Conservation (phyloP, 2,113 vertebrate species). For the Nothocercus nigrocapillus region DNA sequence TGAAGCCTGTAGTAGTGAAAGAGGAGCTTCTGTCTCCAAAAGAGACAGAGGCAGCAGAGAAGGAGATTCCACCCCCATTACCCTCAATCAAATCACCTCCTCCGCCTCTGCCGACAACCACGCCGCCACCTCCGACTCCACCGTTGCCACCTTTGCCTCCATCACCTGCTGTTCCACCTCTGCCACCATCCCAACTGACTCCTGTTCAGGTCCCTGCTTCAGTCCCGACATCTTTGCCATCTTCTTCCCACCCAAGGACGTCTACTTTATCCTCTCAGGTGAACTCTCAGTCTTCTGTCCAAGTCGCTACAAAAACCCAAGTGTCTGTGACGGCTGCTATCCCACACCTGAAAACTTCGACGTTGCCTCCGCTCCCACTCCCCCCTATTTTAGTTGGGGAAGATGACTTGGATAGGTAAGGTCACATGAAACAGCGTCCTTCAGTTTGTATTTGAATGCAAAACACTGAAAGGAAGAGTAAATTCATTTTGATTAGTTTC, state of each 20-base stretch:
- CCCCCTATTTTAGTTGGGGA: constrained; percentile 93
- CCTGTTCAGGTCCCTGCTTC: constrained; percentile 66
- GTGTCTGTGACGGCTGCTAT: constrained; percentile 81
- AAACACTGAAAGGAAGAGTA: neutral
- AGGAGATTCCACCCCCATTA: constrained; percentile 74
- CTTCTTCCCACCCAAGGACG: constrained; percentile 77
- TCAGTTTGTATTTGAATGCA: neutral
- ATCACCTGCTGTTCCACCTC: constrained; percentile 67
- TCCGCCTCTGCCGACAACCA: constrained; percentile 82
- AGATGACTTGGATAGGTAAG: constrained; percentile 93
- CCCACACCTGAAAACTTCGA: constrained; percentile 92
- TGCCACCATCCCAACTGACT: constrained; percentile 70
- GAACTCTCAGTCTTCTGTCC: constrained; percentile 84
- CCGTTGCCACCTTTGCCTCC: constrained; percentile 80
- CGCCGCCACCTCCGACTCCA: constrained; percentile 77
- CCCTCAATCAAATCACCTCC: constrained; percentile 79
- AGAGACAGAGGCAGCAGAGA: constrained; percentile 75
- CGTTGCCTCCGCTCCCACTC: constrained; percentile 92
- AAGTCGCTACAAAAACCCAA: constrained; percentile 81
- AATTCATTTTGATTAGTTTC: neutral
- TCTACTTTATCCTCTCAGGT: constrained; percentile 81
- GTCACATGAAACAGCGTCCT: neutral
- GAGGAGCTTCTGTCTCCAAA: constrained; percentile 78
- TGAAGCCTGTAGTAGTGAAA: constrained; percentile 60
- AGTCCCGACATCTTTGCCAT: constrained; percentile 68